Conservation (phyloP, 2,797 vertebrate genomes). For the Mormyrus proboscirostris region DNA sequence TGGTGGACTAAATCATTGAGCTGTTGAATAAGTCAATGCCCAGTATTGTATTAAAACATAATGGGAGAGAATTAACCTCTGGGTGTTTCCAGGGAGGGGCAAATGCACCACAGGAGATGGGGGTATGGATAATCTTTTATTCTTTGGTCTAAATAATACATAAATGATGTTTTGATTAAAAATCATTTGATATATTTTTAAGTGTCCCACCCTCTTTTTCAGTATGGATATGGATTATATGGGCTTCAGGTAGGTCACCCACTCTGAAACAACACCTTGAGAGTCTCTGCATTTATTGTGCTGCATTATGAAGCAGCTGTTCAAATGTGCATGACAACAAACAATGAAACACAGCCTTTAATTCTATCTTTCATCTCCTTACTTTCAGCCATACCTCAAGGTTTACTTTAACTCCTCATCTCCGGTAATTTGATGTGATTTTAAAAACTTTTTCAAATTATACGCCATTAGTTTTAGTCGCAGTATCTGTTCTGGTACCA, state of each 20-base stretch:
- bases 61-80: not conserved
- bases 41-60: not conserved
- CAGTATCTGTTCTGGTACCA: not conserved
- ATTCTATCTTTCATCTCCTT: not conserved
- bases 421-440: constrained; percentile 35
- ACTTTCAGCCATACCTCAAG: constrained; percentile 46
- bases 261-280: not conserved
- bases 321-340: not conserved
- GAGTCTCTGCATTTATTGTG: not conserved
- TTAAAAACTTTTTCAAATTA: not conserved
- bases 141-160: not conserved
- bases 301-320: not conserved
- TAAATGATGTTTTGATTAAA: not conserved
- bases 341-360: not conserved
- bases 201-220: not conserved
- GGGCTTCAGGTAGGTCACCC: not conserved
- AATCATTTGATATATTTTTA: not conserved
- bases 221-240: constrained; percentile 8
- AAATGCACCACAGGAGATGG: constrained; percentile 12
- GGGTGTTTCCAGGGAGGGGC: constrained; percentile 28
- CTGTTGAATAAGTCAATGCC: not conserved
- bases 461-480: not conserved
- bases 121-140: constrained; percentile 26
- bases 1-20: not conserved
- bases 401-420: constrained; percentile 39